phyloP scores from a whole-genome alignment of 30 jellyfish, hydroid and myxozoan species.

The Aurelia aurita complex sp. Pacific region DNA sequence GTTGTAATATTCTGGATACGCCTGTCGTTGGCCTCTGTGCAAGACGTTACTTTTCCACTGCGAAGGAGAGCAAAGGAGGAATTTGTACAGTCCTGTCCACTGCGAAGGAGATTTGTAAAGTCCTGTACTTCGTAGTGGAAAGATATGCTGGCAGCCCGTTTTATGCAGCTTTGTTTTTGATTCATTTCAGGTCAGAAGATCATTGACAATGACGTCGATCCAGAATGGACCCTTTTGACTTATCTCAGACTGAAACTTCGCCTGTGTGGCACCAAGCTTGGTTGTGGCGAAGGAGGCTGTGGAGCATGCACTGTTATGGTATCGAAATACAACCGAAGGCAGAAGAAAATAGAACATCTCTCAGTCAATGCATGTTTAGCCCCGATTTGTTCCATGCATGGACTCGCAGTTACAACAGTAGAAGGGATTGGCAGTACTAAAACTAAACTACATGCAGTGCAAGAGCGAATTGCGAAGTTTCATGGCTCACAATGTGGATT shows the following conservation, averaged over 20 bases:
- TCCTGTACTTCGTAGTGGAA: too few relatives aligned
- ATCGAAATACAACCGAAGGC: conserved; percentile 39
- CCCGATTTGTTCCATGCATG: conserved; percentile 56
- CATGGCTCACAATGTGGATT: conserved; percentile 70
- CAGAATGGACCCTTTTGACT: conserved; percentile 49
- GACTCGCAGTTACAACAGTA: conserved; percentile 64
- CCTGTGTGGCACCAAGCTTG: conserved; percentile 60
- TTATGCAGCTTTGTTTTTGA: too few relatives aligned
- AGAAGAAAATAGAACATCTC: conserved; percentile 32
- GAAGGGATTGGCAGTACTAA: conserved; percentile 63
- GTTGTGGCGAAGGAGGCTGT: conserved; percentile 70
- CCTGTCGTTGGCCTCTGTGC: too few relatives aligned
- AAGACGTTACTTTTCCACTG: too few relatives aligned
- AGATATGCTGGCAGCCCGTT: too few relatives aligned
- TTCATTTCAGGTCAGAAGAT: conserved; percentile 33
- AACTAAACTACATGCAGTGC: conserved; percentile 42
- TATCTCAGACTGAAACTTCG: conserved; percentile 50
- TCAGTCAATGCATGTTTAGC: conserved; percentile 51
- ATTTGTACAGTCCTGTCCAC: too few relatives aligned
- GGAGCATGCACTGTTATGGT: conserved; percentile 68
- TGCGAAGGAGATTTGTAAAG: too few relatives aligned
- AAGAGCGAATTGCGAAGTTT: conserved; percentile 43
- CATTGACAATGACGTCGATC: conserved; percentile 40
- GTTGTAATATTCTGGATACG: too few relatives aligned
- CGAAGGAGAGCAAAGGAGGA: too few relatives aligned